Evolutionary conservation across 30 jellyfish, hydroid and myxozoan species (phyloP).

Genomic region (Turritopsis dohrnii): DNA sequence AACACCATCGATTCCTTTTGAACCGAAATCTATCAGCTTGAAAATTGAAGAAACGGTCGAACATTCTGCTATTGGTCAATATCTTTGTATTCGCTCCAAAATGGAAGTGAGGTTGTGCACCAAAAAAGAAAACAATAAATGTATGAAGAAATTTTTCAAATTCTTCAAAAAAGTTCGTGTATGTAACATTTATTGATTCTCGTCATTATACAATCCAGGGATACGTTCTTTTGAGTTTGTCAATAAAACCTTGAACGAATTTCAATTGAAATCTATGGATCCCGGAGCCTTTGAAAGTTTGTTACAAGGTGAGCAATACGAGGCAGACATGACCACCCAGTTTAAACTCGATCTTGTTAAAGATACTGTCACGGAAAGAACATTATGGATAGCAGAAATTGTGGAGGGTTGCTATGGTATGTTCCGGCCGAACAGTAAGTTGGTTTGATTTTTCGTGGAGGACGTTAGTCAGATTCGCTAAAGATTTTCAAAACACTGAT

Average conservation of each 20-base stretch:
- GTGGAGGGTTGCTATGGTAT: slow-evolving; percentile 13
- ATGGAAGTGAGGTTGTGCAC: neutral
- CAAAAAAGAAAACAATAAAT: neutral
- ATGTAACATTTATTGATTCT: neutral
- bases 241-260: neutral
- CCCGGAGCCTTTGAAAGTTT: neutral
- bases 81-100: neutral
- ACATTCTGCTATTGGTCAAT: neutral
- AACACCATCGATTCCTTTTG: neutral
- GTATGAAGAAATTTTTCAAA: neutral
- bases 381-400: slow-evolving; percentile 1
- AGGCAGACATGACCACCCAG: neutral
- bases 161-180: neutral
- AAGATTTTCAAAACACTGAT: neutral
- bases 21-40: neutral
- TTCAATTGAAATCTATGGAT: slow-evolving; percentile 1
- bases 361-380: neutral
- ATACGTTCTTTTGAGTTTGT: slow-evolving; percentile 7
- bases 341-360: neutral
- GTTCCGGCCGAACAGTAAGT: slow-evolving; percentile 1
- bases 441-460: neutral
- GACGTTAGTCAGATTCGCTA: neutral
- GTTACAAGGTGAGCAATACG: neutral
- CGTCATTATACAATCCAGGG: neutral
- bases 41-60: neutral